Percentiles rank a stretch among this genome's conserved stretches.
Conservation (phyloP, 2,797 vertebrate genomes). For the Anas bernieri region DNA sequence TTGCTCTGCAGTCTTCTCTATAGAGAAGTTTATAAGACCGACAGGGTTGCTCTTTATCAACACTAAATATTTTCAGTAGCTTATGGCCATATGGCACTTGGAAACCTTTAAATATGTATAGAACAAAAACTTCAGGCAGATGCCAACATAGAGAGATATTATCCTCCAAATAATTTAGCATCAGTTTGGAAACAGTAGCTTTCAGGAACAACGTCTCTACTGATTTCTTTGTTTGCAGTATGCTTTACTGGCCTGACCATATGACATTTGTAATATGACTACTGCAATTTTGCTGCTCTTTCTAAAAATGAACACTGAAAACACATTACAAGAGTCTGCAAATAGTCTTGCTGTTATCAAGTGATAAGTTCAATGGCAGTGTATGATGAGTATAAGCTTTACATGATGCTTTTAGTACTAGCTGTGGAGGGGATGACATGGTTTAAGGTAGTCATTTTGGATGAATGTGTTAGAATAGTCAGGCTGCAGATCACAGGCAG, state of each 20-base stretch:
- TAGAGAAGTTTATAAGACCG: neutral
- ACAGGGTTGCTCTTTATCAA: neutral
- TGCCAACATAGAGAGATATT: neutral
- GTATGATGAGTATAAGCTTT: neutral
- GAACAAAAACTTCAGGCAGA: neutral
- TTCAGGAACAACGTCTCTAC: neutral
- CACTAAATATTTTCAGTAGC: neutral
- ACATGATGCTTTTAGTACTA: neutral
- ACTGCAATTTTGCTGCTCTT: neutral
- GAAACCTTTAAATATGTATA: neutral
- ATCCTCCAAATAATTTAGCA: neutral
- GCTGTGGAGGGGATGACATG: neutral
- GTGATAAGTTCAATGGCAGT: neutral
- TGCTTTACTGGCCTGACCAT: neutral
- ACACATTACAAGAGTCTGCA: neutral
- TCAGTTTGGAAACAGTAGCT: neutral
- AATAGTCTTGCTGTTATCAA: neutral
- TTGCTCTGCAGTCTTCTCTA: neutral
- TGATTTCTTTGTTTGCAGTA: neutral
- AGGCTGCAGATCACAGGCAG: accelerated
- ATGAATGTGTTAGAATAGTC: neutral
- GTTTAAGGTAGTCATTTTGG: accelerated
- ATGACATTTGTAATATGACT: neutral
- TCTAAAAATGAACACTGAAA: neutral
- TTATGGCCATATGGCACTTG: neutral